A percentile compares a stretch with the other conserved stretches of the same genome.
Evolutionary conservation across 2,113 vertebrate genomes (phyloP).

Genomic region (Zosterops lateralis): DNA sequence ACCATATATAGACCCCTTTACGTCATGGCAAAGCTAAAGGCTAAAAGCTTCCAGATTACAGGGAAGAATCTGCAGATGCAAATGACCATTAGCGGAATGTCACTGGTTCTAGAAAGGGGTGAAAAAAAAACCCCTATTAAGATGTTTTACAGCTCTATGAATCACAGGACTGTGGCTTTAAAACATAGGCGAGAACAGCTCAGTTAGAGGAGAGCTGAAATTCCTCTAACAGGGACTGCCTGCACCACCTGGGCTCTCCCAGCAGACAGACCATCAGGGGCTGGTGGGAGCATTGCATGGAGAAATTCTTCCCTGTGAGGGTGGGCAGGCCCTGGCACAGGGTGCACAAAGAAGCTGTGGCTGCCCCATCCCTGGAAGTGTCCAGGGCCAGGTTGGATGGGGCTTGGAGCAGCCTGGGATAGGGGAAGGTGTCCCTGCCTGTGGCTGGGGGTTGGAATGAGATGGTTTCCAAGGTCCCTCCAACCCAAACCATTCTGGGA

Average conservation of each 20-base stretch:
- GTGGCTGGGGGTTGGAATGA: not conserved
- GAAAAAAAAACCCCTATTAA: not conserved
- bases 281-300: not conserved
- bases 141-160: not conserved
- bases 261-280: not conserved
- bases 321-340: fast-evolving
- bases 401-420: fast-evolving
- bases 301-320: not conserved
- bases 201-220: not conserved
- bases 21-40: not conserved
- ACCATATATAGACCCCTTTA: not conserved
- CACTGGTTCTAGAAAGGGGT: not conserved
- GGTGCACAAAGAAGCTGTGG: not conserved
- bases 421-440: not conserved
- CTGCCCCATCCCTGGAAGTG: not conserved
- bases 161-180: not conserved
- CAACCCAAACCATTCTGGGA: not conserved
- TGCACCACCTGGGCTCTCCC: not conserved
- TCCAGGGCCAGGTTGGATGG: fast-evolving
- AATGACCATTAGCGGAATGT: not conserved
- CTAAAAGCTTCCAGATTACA: not conserved
- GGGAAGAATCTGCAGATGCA: not conserved
- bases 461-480: not conserved
- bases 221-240: not conserved
- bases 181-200: not conserved